Base-by-base conservation (phyloP, 2,888 invertebrate genomes). In the Cryptocephalus moraei region DNA sequence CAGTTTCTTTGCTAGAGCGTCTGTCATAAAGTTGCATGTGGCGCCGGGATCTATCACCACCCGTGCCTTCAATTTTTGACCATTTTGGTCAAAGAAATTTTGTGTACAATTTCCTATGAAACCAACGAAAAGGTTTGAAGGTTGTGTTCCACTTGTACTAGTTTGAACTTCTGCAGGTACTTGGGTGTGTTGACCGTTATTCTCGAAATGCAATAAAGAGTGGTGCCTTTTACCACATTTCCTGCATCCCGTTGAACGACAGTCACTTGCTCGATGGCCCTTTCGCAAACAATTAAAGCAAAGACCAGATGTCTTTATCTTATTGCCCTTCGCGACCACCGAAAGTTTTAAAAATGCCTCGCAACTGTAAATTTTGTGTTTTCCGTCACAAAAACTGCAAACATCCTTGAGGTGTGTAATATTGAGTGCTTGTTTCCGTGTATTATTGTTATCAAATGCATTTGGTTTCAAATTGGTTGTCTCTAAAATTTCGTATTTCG, bases 251-350 rank as follows among this genome's bases (percentile, higher is more conserved):
- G 33, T 33, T 10, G 31, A 8, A 11, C 8, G 12, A 34, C 46
- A 46, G 14, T 41, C 9, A 9, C 33, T 34, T 11, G 39, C 36
- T 9, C n/a, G 14, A 42, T 46, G 46, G 1, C 34, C 36, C 9
- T 10, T 42, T 34, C 39, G 34, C 39, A 46, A 32, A 13, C 46
- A 46, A 46, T 46, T 46, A 33, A 32, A 42, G 32, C 46, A 46
- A 32, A 36, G 11, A 8, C 10, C 33, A 14, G 14, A 42, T 34
- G 32, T 13, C 39, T 43, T 43, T 22, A 43, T 33, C 12, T 42
- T 33, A 22, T 36, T 41, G 6, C 42, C 32, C 32, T 12, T 33
- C 12, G 8, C 46, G 14, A 13, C 11, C 8, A 42, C 33, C 8
- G 40, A 32, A 31, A 41, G 9, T 8, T 46, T 46, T 14, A n/a